Conservation (phyloP, 1,140 invertebrate genomes). For the Mercenaria mercenaria region DNA sequence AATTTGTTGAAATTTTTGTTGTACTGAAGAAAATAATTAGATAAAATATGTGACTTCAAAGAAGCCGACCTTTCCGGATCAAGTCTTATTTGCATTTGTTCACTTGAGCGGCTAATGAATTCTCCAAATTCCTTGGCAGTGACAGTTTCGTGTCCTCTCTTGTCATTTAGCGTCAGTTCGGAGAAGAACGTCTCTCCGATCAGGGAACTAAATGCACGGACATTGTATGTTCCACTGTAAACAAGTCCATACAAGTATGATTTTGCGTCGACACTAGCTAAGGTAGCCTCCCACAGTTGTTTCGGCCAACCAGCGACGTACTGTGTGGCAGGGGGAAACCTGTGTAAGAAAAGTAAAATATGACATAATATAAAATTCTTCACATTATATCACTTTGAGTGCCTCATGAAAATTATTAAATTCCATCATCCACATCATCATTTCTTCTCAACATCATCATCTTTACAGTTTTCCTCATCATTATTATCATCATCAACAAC, state of each 20-base stretch:
- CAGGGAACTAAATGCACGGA: background rate
- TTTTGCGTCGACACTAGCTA: constrained; percentile 14
- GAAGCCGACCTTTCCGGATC: background rate
- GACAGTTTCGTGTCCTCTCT: background rate
- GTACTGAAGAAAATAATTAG: too few species aligned
- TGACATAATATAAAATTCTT: too few species aligned
- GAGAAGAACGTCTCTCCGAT: constrained; percentile 27
- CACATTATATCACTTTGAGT: too few species aligned
- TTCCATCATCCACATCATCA: too few species aligned
- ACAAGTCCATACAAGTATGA: background rate
- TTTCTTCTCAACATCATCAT: too few species aligned
- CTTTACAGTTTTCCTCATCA: too few species aligned
- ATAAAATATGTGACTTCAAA: too few species aligned
- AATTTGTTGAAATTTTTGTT: too few species aligned
- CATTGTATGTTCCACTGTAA: background rate
- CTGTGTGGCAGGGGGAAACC: background rate
- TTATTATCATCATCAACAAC: too few species aligned
- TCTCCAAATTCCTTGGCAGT: background rate
- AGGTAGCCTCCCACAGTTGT: constrained; percentile 13
- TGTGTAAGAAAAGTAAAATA: background rate
- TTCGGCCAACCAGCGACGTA: constrained; percentile 2
- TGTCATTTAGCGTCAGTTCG: background rate
- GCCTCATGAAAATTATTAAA: too few species aligned
- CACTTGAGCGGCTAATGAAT: background rate
- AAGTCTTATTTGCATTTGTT: background rate